Base-by-base conservation (phyloP, 2,797 vertebrate genomes). In the Trachops cirrhosus region DNA sequence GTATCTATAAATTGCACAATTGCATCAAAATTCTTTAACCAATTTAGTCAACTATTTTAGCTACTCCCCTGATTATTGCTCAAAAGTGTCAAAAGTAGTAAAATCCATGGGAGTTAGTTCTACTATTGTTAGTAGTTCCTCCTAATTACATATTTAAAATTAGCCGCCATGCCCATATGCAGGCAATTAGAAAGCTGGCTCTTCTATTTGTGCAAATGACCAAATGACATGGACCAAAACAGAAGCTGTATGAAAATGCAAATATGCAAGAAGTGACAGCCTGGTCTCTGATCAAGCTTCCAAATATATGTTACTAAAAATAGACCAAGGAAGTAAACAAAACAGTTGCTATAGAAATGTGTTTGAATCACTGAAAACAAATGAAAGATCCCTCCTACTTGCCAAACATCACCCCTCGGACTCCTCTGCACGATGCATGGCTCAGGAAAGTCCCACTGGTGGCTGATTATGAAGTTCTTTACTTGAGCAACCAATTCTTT, bases 261-360 rank as follows among this genome's bases (percentile, higher is more conserved):
- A 83, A 73, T 74, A 93, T 41, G 29, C 9, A 90, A 89, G 34
- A 86, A 80, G 16, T 64, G 86, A 86, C 32, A 54, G n/a, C 70
- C 88, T 84, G 48, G 83, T 64, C 88, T 87, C 78, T 91, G 39
- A 96, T 97, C 68, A 95, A 80, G 73, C 24, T 41, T 89, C 12
- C 86, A 52, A 39, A 84, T 26, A 44, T 29, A 52, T 62, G 8
- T 41, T 80, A 77, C 82, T 96, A 97, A 96, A 97, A 97, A 96
- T 96, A 97, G 89, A 94, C 70, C 34, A 71, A 97, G 68, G 54
- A 95, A 95, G 67, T 79, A 96, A 97, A 97, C 84, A 96, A 91
- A 85, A 91, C 46, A 78, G 75, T 93, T 95, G 90, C 70, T 91
- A 97, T 71, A 34, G 86, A 87, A 95, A 95, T 87, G 82, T 78